These are phyloP conservation scores for Pandion haliaetus DNA, from an alignment of 2,113 vertebrate genomes.

Conservation along the genomic window DNA sequence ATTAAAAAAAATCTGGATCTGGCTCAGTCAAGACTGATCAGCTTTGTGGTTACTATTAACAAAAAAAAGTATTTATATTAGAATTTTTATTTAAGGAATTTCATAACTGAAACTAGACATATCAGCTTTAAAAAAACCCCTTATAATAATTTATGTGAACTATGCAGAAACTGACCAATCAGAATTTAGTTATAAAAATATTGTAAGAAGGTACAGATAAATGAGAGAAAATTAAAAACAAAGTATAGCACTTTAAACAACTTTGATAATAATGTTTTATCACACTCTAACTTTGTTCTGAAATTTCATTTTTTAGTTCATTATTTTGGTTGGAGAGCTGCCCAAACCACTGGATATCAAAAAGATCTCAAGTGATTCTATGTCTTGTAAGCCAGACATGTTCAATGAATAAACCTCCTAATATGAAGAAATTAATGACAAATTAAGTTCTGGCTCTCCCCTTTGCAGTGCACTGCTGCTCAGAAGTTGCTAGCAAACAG, in stretches of 20 bases:
- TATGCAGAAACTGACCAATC: background rate
- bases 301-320: background rate
- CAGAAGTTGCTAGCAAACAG: background rate
- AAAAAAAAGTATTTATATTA: background rate
- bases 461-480: background rate
- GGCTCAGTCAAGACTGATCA: background rate
- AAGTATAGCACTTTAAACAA: background rate
- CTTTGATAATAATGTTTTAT: background rate
- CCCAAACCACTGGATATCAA: background rate
- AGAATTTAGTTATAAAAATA: background rate
- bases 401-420: background rate
- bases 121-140: background rate
- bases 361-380: background rate
- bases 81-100: background rate
- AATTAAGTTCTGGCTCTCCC: background rate
- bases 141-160: background rate
- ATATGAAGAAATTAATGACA: background rate
- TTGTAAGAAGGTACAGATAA: background rate
- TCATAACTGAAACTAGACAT: background rate
- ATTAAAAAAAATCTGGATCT: background rate
- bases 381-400: background rate
- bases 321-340: background rate
- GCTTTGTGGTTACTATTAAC: background rate
- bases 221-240: background rate
- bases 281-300: background rate